phyloP scores from a whole-genome alignment of 2,888 invertebrate genomes.

The Erynnis tages region DNA sequence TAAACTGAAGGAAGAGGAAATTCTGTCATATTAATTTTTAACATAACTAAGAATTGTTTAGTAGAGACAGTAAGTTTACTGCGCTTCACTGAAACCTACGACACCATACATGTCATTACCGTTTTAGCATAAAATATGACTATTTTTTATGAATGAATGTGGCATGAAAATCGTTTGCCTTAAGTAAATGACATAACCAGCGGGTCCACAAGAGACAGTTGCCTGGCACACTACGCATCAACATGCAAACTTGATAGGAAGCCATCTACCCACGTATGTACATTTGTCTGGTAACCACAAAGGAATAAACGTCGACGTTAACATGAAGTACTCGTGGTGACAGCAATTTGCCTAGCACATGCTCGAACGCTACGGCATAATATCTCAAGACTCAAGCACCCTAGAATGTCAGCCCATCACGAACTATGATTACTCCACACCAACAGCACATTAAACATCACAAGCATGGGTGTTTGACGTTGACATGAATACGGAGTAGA shows the following conservation, averaged over 20 bases:
- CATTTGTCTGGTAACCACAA: background rate
- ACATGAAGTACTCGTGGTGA: conserved; percentile 42
- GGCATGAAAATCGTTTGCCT: too few relatives aligned
- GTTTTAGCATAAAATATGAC: background rate
- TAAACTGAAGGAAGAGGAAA: too few relatives aligned
- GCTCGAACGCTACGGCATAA: conserved; percentile 3
- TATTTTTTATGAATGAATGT: too few relatives aligned
- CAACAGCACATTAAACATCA: conserved; percentile 2
- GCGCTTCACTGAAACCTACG: too few relatives aligned
- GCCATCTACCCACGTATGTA: background rate
- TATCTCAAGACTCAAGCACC: conserved; percentile 31
- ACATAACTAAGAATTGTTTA: too few relatives aligned
- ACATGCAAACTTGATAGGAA: background rate
- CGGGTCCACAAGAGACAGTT: background rate
- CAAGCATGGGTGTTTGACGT: background rate
- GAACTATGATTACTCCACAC: conserved; percentile 17
- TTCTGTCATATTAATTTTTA: too few relatives aligned
- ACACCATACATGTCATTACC: too few relatives aligned
- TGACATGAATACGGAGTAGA: background rate
- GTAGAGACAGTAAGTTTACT: too few relatives aligned
- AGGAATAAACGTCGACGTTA: conserved; percentile 1
- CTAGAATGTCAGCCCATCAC: conserved; percentile 40
- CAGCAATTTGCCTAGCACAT: conserved; percentile 39
- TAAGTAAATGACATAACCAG: too few relatives aligned
- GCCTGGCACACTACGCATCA: background rate